Percentiles rank a stretch among this genome's conserved stretches.
Conservation (phyloP, 2,797 vertebrate genomes). For the Pterois miles region DNA sequence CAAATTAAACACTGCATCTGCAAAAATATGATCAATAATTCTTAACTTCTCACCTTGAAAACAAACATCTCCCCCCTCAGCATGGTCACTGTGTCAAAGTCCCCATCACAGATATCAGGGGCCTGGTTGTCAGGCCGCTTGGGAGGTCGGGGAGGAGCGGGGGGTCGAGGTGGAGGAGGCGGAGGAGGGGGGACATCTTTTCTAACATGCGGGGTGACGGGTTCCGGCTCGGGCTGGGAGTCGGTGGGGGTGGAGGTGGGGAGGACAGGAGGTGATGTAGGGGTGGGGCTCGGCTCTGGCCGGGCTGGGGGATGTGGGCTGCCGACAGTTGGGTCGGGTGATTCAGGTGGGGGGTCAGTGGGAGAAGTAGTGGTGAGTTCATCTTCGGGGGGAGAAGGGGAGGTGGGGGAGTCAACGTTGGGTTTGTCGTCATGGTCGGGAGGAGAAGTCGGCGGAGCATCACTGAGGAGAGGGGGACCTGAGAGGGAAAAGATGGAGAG, state of each 20-base stretch:
- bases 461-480: slow-evolving; percentile 64
- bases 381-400: slow-evolving; percentile 27
- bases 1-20: background rate
- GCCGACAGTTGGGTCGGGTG: slow-evolving; percentile 60
- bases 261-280: slow-evolving; percentile 63
- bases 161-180: slow-evolving; percentile 79
- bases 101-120: slow-evolving; percentile 93
- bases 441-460: slow-evolving; percentile 48
- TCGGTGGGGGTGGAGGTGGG: slow-evolving; percentile 65
- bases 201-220: slow-evolving; percentile 72
- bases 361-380: slow-evolving; percentile 41
- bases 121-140: slow-evolving; percentile 84
- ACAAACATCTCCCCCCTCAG: slow-evolving; percentile 98
- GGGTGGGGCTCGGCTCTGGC: slow-evolving; percentile 67
- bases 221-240: slow-evolving; percentile 72
- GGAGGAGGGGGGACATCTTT: slow-evolving; percentile 50
- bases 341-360: slow-evolving; percentile 45
- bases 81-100: slow-evolving; percentile 94
- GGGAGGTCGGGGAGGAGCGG: slow-evolving; percentile 77
- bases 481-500: background rate
- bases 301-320: slow-evolving; percentile 66
- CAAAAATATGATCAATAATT: background rate
- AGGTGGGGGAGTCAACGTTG: slow-evolving; percentile 8
- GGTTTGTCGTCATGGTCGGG: slow-evolving; percentile 8
- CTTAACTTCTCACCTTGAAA: slow-evolving; percentile 89